Evolutionary conservation across 2,797 vertebrate species (phyloP).

Genomic region (Adrianichthys oophorus): DNA sequence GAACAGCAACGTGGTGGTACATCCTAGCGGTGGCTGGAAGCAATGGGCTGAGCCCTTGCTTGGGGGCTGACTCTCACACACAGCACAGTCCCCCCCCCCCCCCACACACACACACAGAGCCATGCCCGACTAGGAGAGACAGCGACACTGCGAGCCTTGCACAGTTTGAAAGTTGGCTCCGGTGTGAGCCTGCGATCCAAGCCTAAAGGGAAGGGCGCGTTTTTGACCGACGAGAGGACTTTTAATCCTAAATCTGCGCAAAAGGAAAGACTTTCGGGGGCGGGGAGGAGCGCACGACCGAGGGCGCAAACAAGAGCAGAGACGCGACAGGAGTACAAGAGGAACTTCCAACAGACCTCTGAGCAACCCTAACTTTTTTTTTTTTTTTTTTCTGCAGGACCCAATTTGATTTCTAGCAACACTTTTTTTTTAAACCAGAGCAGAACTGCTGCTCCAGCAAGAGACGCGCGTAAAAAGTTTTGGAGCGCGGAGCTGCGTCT

Average conservation of each 20-base stretch:
- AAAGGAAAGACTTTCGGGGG: conserved; percentile 52
- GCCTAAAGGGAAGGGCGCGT: conserved; percentile 16
- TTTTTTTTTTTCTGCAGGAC: conserved; percentile 31
- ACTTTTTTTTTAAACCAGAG: conserved; percentile 2
- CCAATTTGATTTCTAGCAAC: not conserved
- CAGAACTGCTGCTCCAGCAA: conserved; percentile 26
- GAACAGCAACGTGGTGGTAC: conserved; percentile 82
- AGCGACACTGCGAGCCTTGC: conserved; percentile 42
- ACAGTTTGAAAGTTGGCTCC: conserved; percentile 59
- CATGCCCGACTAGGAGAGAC: conserved; percentile 46
- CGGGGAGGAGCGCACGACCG: conserved; percentile 48
- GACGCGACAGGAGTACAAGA: conserved; percentile 35
- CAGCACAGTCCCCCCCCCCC: conserved; percentile 63
- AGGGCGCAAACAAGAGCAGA: conserved; percentile 47
- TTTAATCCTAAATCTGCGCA: conserved; percentile 12
- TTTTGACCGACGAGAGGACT: conserved; percentile 10
- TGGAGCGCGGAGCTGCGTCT: conserved; percentile 46
- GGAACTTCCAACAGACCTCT: conserved; percentile 32
- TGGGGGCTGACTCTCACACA: conserved; percentile 73
- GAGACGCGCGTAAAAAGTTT: conserved; percentile 61
- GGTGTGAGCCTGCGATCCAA: conserved; percentile 23
- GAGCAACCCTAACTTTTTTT: not conserved
- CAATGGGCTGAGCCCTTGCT: conserved; percentile 81
- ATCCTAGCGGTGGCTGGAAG: conserved; percentile 85
- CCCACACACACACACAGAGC: conserved; percentile 54